phyloP scores from a whole-genome alignment of 1,140 invertebrate species.

The Drosophila nebulosa region DNA sequence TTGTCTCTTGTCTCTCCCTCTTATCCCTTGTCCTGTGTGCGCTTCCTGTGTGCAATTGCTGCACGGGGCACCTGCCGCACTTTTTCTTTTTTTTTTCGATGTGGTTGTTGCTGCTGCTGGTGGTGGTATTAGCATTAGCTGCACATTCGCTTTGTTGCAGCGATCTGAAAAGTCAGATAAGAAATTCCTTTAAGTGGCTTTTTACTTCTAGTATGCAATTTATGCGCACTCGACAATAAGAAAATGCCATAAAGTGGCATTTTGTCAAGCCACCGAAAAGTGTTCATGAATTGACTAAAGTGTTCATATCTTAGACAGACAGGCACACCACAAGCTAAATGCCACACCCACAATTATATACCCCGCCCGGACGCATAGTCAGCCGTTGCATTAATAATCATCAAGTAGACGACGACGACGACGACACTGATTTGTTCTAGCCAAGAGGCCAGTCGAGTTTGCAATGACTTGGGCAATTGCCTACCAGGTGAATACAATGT shows the following conservation, averaged over 20 bases:
- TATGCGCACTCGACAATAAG: conserved; percentile 46
- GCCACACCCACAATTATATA: neutral
- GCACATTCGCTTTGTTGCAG: conserved; percentile 55
- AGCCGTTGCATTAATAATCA: neutral
- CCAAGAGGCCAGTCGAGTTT: neutral
- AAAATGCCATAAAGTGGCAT: conserved; percentile 34
- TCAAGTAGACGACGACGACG: neutral
- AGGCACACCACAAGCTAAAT: conserved; percentile 9
- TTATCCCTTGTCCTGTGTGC: conserved; percentile 32
- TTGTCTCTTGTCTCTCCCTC: conserved; percentile 11
- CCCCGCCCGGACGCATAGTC: neutral
- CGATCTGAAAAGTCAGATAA: conserved; percentile 69
- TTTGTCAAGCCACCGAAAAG: conserved; percentile 53
- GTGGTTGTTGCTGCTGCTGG: conserved; percentile 17
- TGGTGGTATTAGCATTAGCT: conserved; percentile 64
- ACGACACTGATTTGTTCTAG: neutral
- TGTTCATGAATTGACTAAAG: conserved; percentile 67
- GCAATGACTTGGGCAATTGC: neutral
- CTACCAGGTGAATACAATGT: neutral
- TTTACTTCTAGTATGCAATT: conserved; percentile 37
- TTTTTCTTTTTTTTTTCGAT: neutral
- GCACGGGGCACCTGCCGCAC: conserved; percentile 23
- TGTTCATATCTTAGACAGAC: conserved; percentile 56
- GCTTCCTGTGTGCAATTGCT: conserved; percentile 66
- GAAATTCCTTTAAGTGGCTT: conserved; percentile 49